phyloP scores from a whole-genome alignment of 2,113 vertebrate genomes.

The Poeciliopsis retropinna region DNA sequence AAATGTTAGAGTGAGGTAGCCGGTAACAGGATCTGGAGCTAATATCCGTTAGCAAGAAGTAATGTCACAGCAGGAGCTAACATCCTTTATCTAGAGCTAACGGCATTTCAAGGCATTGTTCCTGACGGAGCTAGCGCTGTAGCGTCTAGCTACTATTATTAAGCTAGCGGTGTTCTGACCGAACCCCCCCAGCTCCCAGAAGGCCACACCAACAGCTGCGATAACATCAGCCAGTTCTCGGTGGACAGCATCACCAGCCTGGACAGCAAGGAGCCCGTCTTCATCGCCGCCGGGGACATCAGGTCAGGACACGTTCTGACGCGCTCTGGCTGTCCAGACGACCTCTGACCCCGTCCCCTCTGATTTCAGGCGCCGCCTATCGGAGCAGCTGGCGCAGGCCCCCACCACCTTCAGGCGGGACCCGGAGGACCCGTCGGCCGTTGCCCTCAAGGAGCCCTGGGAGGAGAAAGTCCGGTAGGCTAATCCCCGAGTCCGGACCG shows the following conservation, averaged over 20 bases:
- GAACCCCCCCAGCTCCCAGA: constrained; percentile 84
- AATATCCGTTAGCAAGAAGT: too few relatives aligned
- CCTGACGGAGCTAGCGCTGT: too few relatives aligned
- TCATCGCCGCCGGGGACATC: constrained; percentile 95
- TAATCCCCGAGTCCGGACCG: not conserved
- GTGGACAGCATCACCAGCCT: constrained; percentile 98
- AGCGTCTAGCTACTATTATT: too few relatives aligned
- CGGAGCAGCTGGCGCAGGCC: constrained; percentile 93
- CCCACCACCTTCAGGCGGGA: constrained; percentile 92
- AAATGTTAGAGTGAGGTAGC: not conserved
- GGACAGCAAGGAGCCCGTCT: constrained; percentile 94
- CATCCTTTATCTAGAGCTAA: too few relatives aligned
- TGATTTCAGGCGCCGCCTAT: constrained; percentile 86
- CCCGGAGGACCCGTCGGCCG: constrained; percentile 93
- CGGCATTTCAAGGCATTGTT: too few relatives aligned
- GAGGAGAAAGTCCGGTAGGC: constrained; percentile 94
- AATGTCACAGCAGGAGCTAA: too few relatives aligned
- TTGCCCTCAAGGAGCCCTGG: constrained; percentile 98
- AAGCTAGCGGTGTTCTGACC: too few relatives aligned
- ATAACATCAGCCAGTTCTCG: constrained; percentile 98
- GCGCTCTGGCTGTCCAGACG: not conserved
- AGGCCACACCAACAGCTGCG: constrained; percentile 93
- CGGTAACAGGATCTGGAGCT: too few relatives aligned
- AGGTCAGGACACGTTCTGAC: constrained; percentile 73
- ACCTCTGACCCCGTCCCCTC: not conserved